Conservation (phyloP, 2,888 invertebrate species). For the Amiota communis region DNA sequence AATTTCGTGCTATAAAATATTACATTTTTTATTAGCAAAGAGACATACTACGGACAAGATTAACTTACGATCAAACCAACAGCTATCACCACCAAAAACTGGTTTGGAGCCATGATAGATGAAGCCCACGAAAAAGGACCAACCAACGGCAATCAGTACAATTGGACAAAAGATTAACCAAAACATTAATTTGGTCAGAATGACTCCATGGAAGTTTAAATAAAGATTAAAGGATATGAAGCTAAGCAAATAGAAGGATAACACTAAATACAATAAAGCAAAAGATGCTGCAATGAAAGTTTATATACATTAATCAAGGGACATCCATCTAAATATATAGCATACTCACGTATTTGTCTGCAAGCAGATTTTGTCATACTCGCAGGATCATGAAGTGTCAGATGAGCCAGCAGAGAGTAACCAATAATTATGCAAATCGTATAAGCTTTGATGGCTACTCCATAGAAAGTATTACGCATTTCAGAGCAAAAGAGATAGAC, state of each 20-base stretch:
- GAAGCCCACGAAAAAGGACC: conserved; percentile 62
- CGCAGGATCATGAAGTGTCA: conserved; percentile 62
- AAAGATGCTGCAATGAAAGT: conserved; percentile 53
- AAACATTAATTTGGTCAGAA: conserved; percentile 64
- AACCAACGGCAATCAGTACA: conserved; percentile 57
- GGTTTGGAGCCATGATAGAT: conserved; percentile 70
- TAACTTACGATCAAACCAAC: conserved; percentile 77
- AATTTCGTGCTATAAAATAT: conserved; percentile 59
- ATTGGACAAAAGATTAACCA: conserved; percentile 66
- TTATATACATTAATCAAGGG: neutral
- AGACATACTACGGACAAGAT: neutral
- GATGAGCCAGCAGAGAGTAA: conserved; percentile 62
- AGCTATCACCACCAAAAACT: conserved; percentile 75
- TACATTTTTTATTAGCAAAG: neutral
- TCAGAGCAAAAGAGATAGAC: conserved; percentile 62
- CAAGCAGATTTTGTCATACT: conserved; percentile 57
- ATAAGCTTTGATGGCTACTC: conserved; percentile 65
- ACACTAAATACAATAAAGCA: conserved; percentile 56
- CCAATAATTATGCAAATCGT: conserved; percentile 63
- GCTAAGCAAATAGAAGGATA: conserved; percentile 65
- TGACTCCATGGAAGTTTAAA: conserved; percentile 63
- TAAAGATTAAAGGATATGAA: conserved; percentile 66
- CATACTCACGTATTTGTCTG: conserved; percentile 58
- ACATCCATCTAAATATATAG: neutral
- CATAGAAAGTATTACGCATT: conserved; percentile 67